phyloP scores from a whole-genome alignment of 2,113 vertebrate genomes.

The Crypturellus undulatus region DNA sequence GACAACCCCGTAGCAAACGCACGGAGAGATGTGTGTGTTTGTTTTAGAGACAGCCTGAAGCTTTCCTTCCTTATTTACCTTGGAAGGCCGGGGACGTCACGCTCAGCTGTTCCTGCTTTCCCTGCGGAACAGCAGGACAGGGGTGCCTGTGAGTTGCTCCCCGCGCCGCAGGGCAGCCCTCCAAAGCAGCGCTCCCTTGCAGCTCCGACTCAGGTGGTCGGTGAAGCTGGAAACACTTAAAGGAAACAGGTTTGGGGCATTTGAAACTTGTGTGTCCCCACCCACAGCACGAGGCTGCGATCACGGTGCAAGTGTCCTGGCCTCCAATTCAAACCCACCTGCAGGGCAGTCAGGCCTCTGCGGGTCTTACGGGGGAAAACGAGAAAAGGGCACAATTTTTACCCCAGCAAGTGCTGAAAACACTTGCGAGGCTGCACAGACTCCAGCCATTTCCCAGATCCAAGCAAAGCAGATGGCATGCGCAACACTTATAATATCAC shows the following conservation, averaged over 20 bases:
- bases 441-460: slow-evolving; percentile 45
- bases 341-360: background rate
- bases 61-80: background rate
- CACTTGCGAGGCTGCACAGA: background rate
- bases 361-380: background rate
- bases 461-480: slow-evolving; percentile 65
- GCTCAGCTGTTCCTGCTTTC: background rate
- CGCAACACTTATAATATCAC: slow-evolving; percentile 63
- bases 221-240: background rate
- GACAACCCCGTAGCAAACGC: background rate
- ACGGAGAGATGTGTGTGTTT: background rate
- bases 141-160: background rate
- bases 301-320: accelerated
- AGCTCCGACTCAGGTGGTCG: background rate
- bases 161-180: accelerated
- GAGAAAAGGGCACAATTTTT: background rate
- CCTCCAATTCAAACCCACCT: background rate
- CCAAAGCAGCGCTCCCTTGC: background rate
- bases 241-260: background rate
- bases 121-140: background rate
- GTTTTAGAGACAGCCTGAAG: background rate
- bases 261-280: background rate
- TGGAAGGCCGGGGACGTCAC: background rate
- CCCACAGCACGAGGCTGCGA: background rate
- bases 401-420: background rate